phyloP scores from a whole-genome alignment of 2,888 invertebrate genomes.

The Agriotes lineatus region DNA sequence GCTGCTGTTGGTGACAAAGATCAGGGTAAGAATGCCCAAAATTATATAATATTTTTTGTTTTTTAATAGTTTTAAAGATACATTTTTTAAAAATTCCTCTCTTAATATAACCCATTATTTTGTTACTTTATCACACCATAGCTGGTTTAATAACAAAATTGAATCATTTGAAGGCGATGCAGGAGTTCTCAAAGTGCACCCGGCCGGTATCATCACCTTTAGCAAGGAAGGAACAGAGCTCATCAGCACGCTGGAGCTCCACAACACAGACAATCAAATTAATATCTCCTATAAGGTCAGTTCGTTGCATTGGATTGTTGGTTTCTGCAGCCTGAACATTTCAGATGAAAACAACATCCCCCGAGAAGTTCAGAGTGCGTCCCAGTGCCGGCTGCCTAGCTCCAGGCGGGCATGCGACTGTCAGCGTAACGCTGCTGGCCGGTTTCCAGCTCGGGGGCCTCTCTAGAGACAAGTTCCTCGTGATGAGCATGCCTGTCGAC shows the following conservation, averaged over 20 bases:
- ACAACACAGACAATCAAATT: slow-evolving; percentile 72
- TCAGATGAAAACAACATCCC: slow-evolving; percentile 94
- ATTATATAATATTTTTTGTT: background rate
- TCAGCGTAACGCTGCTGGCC: slow-evolving; percentile 81
- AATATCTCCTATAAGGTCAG: slow-evolving; percentile 77
- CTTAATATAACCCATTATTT: too few relatives aligned
- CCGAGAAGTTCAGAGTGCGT: slow-evolving; percentile 93
- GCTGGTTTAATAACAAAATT: background rate
- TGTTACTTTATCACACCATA: too few relatives aligned
- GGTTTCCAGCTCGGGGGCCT: slow-evolving; percentile 78
- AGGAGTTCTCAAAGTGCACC: slow-evolving; percentile 74
- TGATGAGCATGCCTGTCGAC: slow-evolving; percentile 82
- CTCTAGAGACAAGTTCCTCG: slow-evolving; percentile 87
- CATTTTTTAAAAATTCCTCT: too few relatives aligned
- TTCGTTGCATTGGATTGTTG: background rate
- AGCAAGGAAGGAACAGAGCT: slow-evolving; percentile 76
- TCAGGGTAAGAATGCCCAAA: slow-evolving; percentile 55
- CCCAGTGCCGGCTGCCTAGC: slow-evolving; percentile 86
- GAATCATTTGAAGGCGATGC: slow-evolving; percentile 59
- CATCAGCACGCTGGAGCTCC: slow-evolving; percentile 76
- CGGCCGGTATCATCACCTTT: slow-evolving; percentile 80
- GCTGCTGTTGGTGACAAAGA: slow-evolving; percentile 55
- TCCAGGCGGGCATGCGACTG: slow-evolving; percentile 73
- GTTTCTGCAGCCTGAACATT: too few relatives aligned
- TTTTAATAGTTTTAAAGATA: background rate